Base-by-base conservation (phyloP, 2,113 vertebrate genomes). In the Ammodytes dubius region DNA sequence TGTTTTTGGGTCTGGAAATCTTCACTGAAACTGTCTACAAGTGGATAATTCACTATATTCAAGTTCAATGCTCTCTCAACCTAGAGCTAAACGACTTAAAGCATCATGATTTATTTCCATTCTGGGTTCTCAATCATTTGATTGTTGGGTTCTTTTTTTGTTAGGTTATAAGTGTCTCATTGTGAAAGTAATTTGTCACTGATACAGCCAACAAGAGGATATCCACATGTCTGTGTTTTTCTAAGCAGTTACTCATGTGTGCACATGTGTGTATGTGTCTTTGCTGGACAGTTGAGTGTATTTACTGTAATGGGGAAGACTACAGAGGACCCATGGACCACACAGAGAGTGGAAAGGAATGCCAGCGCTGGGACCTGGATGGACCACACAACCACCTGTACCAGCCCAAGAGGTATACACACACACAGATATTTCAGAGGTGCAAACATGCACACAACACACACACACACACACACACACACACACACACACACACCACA, bases 261-360 rank as follows among this genome's bases (percentile, higher is more conserved):
- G 39, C 35, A n/a, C 46, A n/a, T 46, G 15, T 37, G 19, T 49
- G 4, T 82, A 11, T 82, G 45, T 79, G 57, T 67, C 12, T 4
- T 27, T 76, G 54, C 17, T 86, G 47, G 39, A 58, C 81, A 99
- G 98, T 97, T 93, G 97, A 99, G 93, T 99, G 98, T 88, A 94
- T 99, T 93, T 96, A 94, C 54, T 99, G 98, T 90, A 99, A 98
- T 82, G 98, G 98, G 27, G 98, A 99, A 92, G 96, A 94, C 88
- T 99, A 99, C 74, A 96, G 97, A 92, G 98, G 98, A 68, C 97
- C 97, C n/a, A 96, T 99, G 97, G 98, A 99, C 96, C 97, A 96
- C 88, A 99, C 98, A 0, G 96, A 99, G 85, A 96, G 96, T 0
- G 98, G 97, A 81, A 97, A 95, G 82, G 97, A 96, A 91, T 99